Conservation (phyloP, 2,888 invertebrate species). For the Anorthoa munda region DNA sequence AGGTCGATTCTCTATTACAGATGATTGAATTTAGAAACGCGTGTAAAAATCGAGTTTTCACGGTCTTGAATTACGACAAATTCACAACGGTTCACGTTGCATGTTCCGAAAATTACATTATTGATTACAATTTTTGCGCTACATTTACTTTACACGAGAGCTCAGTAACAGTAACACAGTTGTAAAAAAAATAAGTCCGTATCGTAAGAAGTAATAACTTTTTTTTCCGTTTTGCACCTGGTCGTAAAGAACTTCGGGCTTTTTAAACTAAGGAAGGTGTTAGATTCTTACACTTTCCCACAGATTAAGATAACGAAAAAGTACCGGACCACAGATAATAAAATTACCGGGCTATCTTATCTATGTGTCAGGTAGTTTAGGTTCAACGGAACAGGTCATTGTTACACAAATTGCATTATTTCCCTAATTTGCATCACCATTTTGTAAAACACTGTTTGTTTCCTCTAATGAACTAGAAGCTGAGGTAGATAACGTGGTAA, state of each 20-base stretch:
- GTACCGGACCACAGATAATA: neutral
- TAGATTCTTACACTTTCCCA: neutral
- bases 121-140: slow-evolving; percentile 31
- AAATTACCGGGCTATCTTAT: slow-evolving; percentile 39
- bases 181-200: neutral
- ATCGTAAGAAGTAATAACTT: too few species aligned
- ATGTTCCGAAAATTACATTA: slow-evolving; percentile 49
- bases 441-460: slow-evolving; percentile 13
- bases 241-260: neutral
- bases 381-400: slow-evolving; percentile 10
- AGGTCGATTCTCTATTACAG: slow-evolving; percentile 33
- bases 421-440: slow-evolving; percentile 1
- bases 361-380: slow-evolving; percentile 32
- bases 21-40: slow-evolving; percentile 34
- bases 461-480: slow-evolving; percentile 13
- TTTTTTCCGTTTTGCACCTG: neutral
- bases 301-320: slow-evolving; percentile 34
- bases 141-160: slow-evolving; percentile 17
- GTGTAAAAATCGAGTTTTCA: slow-evolving; percentile 40
- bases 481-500: slow-evolving; percentile 21
- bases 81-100: slow-evolving; percentile 42
- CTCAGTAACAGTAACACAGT: neutral
- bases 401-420: slow-evolving; percentile 28
- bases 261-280: slow-evolving; percentile 3
- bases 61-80: slow-evolving; percentile 57